A percentile compares a stretch with the other conserved stretches of the same genome.
These are phyloP conservation scores for Polyodon spathula DNA, from an alignment of 2,113 vertebrate genomes.

Conservation along the genomic window DNA sequence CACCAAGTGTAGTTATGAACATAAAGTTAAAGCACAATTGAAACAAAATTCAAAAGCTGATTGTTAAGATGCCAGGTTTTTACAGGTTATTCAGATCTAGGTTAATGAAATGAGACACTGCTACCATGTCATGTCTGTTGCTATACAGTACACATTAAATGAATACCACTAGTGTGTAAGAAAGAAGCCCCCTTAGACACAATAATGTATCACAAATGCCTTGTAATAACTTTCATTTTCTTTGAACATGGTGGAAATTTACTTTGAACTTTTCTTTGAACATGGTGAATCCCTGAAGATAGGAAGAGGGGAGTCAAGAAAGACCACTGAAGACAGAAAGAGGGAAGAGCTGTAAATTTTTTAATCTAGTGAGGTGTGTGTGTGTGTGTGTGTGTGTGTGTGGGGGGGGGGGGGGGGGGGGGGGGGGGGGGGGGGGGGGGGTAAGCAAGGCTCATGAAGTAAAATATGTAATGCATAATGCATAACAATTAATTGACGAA, in stretches of 20 bases:
- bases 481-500: too few relatives aligned
- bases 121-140: slow-evolving; percentile 10
- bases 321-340: slow-evolving; percentile 3
- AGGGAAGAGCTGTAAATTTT: slow-evolving; percentile 10
- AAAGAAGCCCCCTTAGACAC: slow-evolving; percentile 9
- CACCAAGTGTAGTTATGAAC: too few relatives aligned
- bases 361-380: not conserved
- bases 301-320: not conserved
- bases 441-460: too few relatives aligned
- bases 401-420: slow-evolving; percentile 10
- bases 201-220: slow-evolving; percentile 21
- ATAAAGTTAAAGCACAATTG: too few relatives aligned
- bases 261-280: slow-evolving; percentile 25
- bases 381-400: slow-evolving; percentile 16
- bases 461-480: too few relatives aligned
- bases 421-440: too few relatives aligned
- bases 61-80: too few relatives aligned
- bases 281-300: slow-evolving; percentile 20
- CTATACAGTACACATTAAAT: slow-evolving; percentile 8
- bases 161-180: slow-evolving; percentile 5
- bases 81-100: not conserved
- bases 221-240: slow-evolving; percentile 20
- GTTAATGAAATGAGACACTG: slow-evolving; percentile 7
- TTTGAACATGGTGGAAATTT: slow-evolving; percentile 22
- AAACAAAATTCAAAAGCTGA: too few relatives aligned